Base-by-base conservation (phyloP, 2,797 vertebrate genomes). In the Anguilla megastoma region DNA sequence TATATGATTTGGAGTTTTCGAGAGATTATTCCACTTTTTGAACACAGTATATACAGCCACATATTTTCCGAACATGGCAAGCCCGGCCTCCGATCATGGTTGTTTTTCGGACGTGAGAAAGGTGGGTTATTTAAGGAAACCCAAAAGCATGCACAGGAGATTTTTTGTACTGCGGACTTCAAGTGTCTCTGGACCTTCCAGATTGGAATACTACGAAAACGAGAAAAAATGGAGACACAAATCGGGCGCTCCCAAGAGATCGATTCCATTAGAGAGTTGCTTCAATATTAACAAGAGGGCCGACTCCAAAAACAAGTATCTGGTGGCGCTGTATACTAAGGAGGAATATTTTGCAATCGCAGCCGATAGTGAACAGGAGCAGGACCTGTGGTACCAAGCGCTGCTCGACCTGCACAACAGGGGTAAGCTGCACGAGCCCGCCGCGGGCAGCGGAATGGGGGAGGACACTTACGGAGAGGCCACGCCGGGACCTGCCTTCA, bases 161-260 rank as follows among this genome's bases (percentile, higher is more conserved):
- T 98, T 98, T 94, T 98, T 98, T 90, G 97, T 98, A 90, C 93
- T 98, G 92, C 95, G 97, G 92, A 95, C 95, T 63, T 95, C 96
- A 90, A 97, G 97, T 90, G 95, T 96, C 91, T 95, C 95, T 5
- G 97, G 97, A 92, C 96, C 96, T 0, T 97, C 97, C 93, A 95
- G 97, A 85, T 93, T 98, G 93, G 97, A 98, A 94, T 97, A 97
- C 93, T 98, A 97, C 0, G 97, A 98, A 95, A 98, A 97, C 79
- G 97, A 98, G 92, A 97, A 97, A 93, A 98, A 98, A 95, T 98
- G 97, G 97, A 96, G 97, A 91, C 97, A 97, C 91, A 98, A 97
- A 94, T 97, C 97, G 48, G 96, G 96, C 91, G 96, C 96, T 88
- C 97, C 97, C 88, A 98, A 98, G 93, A 96, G 97, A 93, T 97